Percentiles rank a stretch among this genome's conserved stretches.
Evolutionary conservation across 2,113 vertebrate genomes (phyloP).

Genomic region (Malurus elegans): DNA sequence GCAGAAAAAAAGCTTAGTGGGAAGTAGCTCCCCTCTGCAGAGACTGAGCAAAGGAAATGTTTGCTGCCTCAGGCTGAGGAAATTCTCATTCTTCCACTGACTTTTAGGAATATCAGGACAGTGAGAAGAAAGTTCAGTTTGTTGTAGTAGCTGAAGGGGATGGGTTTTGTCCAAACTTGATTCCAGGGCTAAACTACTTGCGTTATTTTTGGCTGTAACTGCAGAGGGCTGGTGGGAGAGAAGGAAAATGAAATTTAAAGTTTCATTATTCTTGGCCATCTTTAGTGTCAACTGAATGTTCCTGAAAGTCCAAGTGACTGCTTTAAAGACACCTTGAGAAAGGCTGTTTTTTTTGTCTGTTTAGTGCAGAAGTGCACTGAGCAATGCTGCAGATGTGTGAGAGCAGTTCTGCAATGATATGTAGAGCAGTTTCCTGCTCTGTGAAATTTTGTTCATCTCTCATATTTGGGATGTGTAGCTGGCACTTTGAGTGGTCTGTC

Average conservation of each 20-base stretch:
- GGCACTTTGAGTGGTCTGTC: neutral
- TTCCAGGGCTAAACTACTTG: neutral
- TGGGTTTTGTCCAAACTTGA: slow-evolving; percentile 20
- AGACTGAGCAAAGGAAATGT: neutral
- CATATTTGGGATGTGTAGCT: neutral
- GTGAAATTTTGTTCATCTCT: neutral
- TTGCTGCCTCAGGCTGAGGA: neutral
- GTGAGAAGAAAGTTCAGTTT: neutral
- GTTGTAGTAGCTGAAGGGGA: neutral
- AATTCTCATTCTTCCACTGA: neutral
- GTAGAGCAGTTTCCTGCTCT: neutral
- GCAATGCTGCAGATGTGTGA: neutral
- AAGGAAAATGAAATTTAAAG: neutral
- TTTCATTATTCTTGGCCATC: neutral
- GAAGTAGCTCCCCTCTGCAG: neutral
- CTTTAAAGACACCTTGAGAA: neutral
- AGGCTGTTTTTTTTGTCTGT: neutral
- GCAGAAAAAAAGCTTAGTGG: neutral
- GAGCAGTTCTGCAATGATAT: neutral
- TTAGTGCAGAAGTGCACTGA: neutral
- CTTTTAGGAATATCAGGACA: neutral
- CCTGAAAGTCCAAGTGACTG: neutral
- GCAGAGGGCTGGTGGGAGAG: neutral
- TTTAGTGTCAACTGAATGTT: neutral
- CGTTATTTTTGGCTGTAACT: neutral